Evolutionary conservation across 2,888 invertebrate species (phyloP), one percentile per base, ranked within the genome.

Genomic region (Perdita meconis): DNA sequence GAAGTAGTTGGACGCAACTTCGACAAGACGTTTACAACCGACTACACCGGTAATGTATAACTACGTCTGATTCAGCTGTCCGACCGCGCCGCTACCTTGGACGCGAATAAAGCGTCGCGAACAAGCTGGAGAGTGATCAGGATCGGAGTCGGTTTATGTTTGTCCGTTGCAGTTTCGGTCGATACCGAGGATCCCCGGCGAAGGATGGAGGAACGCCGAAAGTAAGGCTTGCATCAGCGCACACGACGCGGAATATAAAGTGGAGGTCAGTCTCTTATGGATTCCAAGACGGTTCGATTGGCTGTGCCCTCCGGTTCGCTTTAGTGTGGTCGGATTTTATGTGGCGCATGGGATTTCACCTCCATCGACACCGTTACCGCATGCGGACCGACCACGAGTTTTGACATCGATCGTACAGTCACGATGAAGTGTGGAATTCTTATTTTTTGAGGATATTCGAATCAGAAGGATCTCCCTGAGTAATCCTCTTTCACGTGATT

Each of bases 241-340:
- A 84, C 82, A 83, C 82, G 75, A 74, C 77, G 77, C 78, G 73
- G 89, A 89, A 89, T 89, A 89, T 89, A 88, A 89, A 89, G 81
- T 81, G 81, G 85, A 77, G 86, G 86, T 87, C 86, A 85, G 80
- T 87, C 73, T 59, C 60, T 67, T 34, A 44, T 67, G 80, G 82
- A 85, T 86, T 86, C 86, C 81, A 57, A 74, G 53, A 65, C 50
- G 19, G 65, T 61, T 57, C 72, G 71, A 81, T 78, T 76, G 74
- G 70, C 50, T 61, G 50, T 42, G 44, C 55, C 55, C 56, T 55
- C 63, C 71, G 34, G 34, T 38, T 50, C 40, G 47, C 50, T 68
- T 65, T 66, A 51, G 66, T 26, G 24, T 57, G 55, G 36, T 6
- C 70, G 36, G 65, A 65, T 71, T 84, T 81, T 83, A 81, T 80